Base-by-base conservation (phyloP, 2,113 vertebrate species). In the Hylia prasina region DNA sequence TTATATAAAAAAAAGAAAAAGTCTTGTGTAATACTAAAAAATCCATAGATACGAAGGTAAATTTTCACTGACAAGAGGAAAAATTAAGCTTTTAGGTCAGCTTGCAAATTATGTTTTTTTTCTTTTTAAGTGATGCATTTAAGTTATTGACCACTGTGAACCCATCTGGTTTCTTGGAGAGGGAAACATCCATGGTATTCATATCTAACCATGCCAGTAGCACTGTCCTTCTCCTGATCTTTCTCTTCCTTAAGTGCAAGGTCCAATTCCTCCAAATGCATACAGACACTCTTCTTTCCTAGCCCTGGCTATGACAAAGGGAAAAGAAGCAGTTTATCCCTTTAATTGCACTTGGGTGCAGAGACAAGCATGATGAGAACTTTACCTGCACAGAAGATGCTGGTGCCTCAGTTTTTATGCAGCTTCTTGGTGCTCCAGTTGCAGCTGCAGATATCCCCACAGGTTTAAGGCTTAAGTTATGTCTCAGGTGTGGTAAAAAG, bases 41-140 rank as follows among this genome's bases (percentile, higher is more conserved):
- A 45, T 3, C 19, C 7, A 8, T 0, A 18, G 8, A 31, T 13
- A 18, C 0, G 2, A 27, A 19, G 7, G 5, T 56, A 54, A 82
- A 63, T 31, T 15, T 23, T 70, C 40, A 69, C 27, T 37, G 45
- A 39, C 3, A 33, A 39, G 15, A 30, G 1, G 19, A 44, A 17
- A 77, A 65, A 61, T 7, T 11, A 24, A 69, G 2, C 14, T 87
- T 80, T 51, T 16, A 7, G 2, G 31, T 37, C 27, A 81, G 1
- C 5, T 37, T 84, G 13, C 2, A 42, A 44, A 13, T 65, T 16
- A 33, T 3, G 0, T 8, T 40, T 30, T 40, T 30, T 44, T 65
- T 19, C 7, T 1, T 69, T 87, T 37, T 10, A 61, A 51, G 6
- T 33, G 39, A 16, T 27, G 7, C 10, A 9, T 20, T 45, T 45